These are phyloP conservation scores for Barbus barbus DNA, from an alignment of 2,113 vertebrate genomes.

Conservation along the genomic window DNA sequence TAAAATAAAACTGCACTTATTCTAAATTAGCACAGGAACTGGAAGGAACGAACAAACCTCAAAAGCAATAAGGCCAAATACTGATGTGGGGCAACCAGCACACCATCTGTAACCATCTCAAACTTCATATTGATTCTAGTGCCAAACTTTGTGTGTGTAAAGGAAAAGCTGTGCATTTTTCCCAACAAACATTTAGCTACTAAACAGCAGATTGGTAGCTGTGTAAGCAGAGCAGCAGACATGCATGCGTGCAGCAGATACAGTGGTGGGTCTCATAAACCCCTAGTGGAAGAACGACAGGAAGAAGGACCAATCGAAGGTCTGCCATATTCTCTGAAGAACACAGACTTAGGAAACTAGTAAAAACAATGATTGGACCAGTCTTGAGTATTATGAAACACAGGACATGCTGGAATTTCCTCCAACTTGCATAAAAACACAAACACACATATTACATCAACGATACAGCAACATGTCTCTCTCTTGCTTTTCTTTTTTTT, in stretches of 20 bases:
- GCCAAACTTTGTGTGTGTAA: neutral
- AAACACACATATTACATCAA: constrained; percentile 12
- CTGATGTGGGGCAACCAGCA: constrained; percentile 7
- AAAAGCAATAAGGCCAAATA: constrained; percentile 42
- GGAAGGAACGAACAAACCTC: neutral
- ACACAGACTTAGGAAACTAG: constrained; percentile 9
- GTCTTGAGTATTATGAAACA: constrained; percentile 19
- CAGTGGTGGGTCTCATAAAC: constrained; percentile 46
- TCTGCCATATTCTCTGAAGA: constrained; percentile 28
- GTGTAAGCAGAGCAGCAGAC: neutral
- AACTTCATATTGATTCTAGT: constrained; percentile 36
- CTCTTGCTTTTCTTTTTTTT: neutral
- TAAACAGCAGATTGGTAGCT: too few species aligned
- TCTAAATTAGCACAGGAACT: constrained; percentile 24
- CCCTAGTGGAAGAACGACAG: constrained; percentile 36
- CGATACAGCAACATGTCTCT: neutral
- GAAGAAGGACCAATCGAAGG: constrained; percentile 34
- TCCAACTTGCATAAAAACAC: neutral
- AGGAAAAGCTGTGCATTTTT: neutral
- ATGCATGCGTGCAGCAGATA: constrained; percentile 39
- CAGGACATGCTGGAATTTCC: constrained; percentile 23
- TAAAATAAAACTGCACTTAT: constrained; percentile 2
- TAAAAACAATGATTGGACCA: constrained; percentile 41
- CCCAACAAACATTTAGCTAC: too few species aligned
- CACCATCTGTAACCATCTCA: constrained; percentile 13